Base-by-base conservation (phyloP, 2,113 vertebrate genomes). In the Oophaga pumilio region DNA sequence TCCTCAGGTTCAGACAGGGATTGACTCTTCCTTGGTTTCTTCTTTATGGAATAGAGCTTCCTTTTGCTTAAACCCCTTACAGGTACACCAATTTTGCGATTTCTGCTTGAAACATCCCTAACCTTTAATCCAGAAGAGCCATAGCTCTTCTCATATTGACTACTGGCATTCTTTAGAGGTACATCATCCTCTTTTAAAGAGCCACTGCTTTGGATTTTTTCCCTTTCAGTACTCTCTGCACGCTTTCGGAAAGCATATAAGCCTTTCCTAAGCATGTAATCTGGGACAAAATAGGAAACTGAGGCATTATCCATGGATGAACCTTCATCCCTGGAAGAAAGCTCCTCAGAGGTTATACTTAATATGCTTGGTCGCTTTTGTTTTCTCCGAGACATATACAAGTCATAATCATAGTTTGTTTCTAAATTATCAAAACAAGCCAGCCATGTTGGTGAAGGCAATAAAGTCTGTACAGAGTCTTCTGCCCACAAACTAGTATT, bases 241-340 rank as follows among this genome's bases (percentile, higher is more conserved):
- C 18, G 90, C n/a, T 91, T 90, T 79, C 91, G 92, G 71, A 90
- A 89, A 6, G 89, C 43, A 43, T 92, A 91, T n/a, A 0, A 90
- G 87, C 90, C 90, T 79, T 94, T 93, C 68, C 91, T 91, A 90
- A 93, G 93, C 91, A 93, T 81, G 86, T 90, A 89, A 88, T 92
- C 92, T 69, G 93, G 92, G 66, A 90, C 92, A 91, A 92, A 90
- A 64, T 90, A 93, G 90, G 93, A 90, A 73, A 89, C 81, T 0
- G 91, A 50, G 33, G 69, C 76, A 88, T 89, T 92, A 56, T 92
- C 92, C 82, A 12, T 56, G 4, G 90, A 92, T 24, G 91, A 91
- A 1, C 86, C 89, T 91, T 94, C 93, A 78, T 91, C 90, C 89
- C 79, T 90, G 89, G 82, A 86, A 13, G 90, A 93, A 81, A 43